A percentile compares a stretch with the other conserved stretches of the same genome.
Conservation (phyloP, 2,797 vertebrate species). For the Echeneis naucrates region DNA sequence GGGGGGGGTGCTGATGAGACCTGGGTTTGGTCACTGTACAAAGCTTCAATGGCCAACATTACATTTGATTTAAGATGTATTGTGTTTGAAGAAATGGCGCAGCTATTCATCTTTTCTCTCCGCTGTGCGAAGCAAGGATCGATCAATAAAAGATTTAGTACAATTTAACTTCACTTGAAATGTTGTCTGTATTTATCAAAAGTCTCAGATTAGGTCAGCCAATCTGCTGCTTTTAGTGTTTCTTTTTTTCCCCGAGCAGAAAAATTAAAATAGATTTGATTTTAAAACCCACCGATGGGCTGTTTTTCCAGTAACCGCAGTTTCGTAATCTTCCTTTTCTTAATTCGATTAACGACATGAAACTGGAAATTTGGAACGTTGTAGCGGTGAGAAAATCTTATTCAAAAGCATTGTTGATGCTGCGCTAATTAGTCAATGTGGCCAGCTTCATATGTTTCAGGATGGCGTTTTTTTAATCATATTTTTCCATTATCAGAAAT, state of each 20-base stretch:
- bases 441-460: background rate
- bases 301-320: background rate
- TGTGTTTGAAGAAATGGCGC: conserved; percentile 28
- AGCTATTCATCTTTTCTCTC: conserved; percentile 36
- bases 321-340: conserved; percentile 30
- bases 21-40: conserved; percentile 18
- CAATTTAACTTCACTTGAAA: conserved; percentile 37
- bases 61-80: conserved; percentile 46
- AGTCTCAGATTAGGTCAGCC: conserved; percentile 25
- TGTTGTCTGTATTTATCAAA: conserved; percentile 33
- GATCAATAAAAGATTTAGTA: conserved; percentile 45
- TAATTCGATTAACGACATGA: background rate
- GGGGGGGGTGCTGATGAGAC: background rate
- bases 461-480: too few relatives aligned
- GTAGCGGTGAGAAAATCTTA: background rate
- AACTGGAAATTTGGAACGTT: background rate
- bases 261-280: background rate
- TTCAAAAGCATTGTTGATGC: background rate
- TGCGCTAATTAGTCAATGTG: background rate
- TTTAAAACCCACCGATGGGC: conserved; percentile 15
- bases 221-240: conserved; percentile 1
- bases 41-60: conserved; percentile 10
- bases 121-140: conserved; percentile 8
- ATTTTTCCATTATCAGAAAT: too few relatives aligned
- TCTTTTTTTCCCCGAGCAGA: background rate